A percentile compares a stretch with the other conserved stretches of the same genome.
Evolutionary conservation across 2,113 vertebrate genomes (phyloP).

Genomic region (Bungarus multicinctus): DNA sequence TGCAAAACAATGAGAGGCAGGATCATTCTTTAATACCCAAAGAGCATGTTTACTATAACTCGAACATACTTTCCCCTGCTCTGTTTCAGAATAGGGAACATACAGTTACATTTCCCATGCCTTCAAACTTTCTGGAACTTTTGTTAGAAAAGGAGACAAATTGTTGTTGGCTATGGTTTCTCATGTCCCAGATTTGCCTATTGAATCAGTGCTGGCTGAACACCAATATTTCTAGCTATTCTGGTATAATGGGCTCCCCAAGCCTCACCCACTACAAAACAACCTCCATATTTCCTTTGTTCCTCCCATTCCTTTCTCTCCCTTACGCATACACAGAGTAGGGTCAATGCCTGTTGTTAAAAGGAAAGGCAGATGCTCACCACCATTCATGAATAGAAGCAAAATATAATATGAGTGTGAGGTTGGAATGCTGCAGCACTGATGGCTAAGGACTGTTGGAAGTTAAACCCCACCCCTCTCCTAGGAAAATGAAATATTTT

Average conservation of each 20-base stretch:
- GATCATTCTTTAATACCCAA: background rate
- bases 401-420: background rate
- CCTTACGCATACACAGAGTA: background rate
- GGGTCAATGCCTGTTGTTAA: background rate
- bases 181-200: background rate
- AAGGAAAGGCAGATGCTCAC: background rate
- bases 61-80: too few relatives aligned
- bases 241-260: background rate
- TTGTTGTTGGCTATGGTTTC: background rate
- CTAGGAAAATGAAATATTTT: too few relatives aligned
- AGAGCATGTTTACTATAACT: background rate
- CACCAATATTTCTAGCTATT: background rate
- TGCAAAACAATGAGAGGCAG: background rate
- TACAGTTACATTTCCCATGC: background rate
- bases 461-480: too few relatives aligned
- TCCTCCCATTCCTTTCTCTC: background rate
- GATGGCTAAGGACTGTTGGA: background rate
- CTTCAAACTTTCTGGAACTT: background rate
- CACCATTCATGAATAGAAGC: background rate
- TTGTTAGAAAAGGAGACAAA: background rate
- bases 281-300: background rate
- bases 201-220: constrained; percentile 2
- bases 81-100: background rate
- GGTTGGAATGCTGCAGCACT: background rate
- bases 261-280: background rate